A percentile compares a stretch with the other conserved stretches of the same genome.
Evolutionary conservation across 1,140 invertebrate genomes (phyloP).

Genomic region (Lucilia cuprina): DNA sequence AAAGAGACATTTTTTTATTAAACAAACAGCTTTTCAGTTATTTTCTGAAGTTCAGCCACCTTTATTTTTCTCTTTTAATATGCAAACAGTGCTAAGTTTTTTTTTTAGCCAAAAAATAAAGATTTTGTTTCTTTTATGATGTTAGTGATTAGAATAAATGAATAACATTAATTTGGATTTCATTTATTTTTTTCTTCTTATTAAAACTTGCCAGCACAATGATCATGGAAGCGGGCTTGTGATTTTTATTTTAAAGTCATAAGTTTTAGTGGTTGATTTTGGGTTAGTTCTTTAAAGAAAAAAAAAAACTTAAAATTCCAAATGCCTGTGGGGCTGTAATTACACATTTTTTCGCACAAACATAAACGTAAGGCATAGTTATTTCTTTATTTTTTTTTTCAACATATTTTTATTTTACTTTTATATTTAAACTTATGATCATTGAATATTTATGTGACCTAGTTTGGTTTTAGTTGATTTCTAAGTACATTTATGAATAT

Average conservation of each 20-base stretch:
- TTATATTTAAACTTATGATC: background rate
- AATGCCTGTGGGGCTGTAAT: background rate
- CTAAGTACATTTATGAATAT: too few relatives aligned
- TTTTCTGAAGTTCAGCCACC: background rate
- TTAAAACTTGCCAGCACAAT: background rate
- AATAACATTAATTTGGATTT: background rate
- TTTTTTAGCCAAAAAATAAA: background rate
- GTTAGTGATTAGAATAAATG: slow-evolving; percentile 3
- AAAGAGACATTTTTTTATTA: too few relatives aligned
- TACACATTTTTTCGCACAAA: background rate
- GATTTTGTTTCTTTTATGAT: background rate
- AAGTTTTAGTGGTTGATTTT: background rate
- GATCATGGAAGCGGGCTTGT: background rate
- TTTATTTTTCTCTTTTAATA: background rate
- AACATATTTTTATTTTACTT: background rate
- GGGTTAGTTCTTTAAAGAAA: too few relatives aligned
- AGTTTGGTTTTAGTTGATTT: background rate
- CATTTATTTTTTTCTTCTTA: background rate
- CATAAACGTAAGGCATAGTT: background rate
- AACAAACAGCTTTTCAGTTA: too few relatives aligned
- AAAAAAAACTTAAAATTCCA: background rate
- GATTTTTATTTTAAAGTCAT: background rate
- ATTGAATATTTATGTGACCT: background rate
- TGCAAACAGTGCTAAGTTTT: background rate
- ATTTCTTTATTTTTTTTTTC: background rate